A percentile compares a stretch with the other conserved stretches of the same genome.
Conservation (phyloP, 2,797 vertebrate genomes). For the Hoplostethus atlanticus region DNA sequence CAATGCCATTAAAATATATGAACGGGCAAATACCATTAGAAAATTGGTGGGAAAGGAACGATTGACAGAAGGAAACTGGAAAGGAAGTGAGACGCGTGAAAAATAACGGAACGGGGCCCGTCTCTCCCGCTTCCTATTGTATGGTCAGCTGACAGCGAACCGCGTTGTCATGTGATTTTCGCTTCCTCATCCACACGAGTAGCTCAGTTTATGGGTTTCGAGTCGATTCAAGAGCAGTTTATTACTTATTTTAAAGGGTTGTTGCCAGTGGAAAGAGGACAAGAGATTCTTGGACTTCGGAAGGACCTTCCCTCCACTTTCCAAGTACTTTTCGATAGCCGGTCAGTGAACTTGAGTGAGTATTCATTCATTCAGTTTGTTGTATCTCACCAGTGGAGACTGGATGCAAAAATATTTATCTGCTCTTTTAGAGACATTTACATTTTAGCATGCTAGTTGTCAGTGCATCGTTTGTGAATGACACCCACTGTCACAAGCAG, state of each 20-base stretch:
- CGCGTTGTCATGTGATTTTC: constrained; percentile 86
- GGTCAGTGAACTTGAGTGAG: constrained; percentile 26
- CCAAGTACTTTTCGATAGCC: neutral
- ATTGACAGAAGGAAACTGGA: too few relatives aligned
- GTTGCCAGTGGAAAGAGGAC: neutral
- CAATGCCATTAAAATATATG: too few relatives aligned
- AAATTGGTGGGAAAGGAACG: too few relatives aligned
- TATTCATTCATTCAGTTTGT: neutral
- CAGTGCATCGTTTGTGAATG: neutral
- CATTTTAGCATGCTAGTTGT: too few relatives aligned
- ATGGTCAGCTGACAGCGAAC: constrained; percentile 80
- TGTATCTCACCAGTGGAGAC: too few relatives aligned
- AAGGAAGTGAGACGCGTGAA: too few relatives aligned
- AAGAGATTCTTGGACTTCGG: neutral
- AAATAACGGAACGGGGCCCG: too few relatives aligned
- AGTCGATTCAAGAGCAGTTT: rapidly evolving
- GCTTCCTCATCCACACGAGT: constrained; percentile 75
- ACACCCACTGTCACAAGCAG: neutral
- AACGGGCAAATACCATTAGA: too few relatives aligned
- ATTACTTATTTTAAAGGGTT: neutral
- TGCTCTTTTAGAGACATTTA: too few relatives aligned
- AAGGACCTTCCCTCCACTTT: neutral
- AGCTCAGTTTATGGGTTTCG: too few relatives aligned
- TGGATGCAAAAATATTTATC: too few relatives aligned
- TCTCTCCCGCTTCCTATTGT: constrained; percentile 26